Evolutionary conservation across 2,113 vertebrate genomes (phyloP).

Genomic region (Morone saxatilis): DNA sequence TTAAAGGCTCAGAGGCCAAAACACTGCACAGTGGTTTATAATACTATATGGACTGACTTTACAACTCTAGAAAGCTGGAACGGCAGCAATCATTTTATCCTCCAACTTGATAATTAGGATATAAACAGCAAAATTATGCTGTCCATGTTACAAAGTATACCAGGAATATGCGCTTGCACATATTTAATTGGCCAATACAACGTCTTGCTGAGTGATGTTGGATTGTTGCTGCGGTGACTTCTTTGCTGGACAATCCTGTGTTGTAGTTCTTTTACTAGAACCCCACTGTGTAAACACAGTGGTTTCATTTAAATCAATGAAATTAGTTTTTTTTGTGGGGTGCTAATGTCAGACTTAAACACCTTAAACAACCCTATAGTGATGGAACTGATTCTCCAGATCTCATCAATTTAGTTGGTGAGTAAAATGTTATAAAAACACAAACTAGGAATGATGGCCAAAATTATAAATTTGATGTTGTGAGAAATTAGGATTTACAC

Average conservation of each 20-base stretch:
- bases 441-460: background rate
- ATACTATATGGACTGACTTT: background rate
- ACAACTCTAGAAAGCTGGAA: background rate
- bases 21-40: background rate
- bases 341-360: too few species aligned
- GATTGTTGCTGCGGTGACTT: background rate
- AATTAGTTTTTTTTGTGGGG: too few species aligned
- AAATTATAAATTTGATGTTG: background rate
- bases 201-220: background rate
- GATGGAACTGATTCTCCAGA: too few species aligned
- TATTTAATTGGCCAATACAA: background rate
- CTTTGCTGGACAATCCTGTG: too few species aligned
- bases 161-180: background rate
- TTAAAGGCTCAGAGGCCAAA: background rate
- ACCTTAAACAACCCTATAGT: too few species aligned
- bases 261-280: too few species aligned
- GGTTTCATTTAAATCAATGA: too few species aligned
- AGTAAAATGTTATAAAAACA: too few species aligned
- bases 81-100: background rate
- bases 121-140: background rate
- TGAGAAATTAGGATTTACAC: background rate
- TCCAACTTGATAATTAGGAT: background rate
- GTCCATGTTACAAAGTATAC: background rate
- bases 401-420: too few species aligned
- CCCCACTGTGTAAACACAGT: too few species aligned